Evolutionary conservation across 1,140 invertebrate genomes (phyloP).

Genomic region (Trichomalopsis sarcophagae): DNA sequence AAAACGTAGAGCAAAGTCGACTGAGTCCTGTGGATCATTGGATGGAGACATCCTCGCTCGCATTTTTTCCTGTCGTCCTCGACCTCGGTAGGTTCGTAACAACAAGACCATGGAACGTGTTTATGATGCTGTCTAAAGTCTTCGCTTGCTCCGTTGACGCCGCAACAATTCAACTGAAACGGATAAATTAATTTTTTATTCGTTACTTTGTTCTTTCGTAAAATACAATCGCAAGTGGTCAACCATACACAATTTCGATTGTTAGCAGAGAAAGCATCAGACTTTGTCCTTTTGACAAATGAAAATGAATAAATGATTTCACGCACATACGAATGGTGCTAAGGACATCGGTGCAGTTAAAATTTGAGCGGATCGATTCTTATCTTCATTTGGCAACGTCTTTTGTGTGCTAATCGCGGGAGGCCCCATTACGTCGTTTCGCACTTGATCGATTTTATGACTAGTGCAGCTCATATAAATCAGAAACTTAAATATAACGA

Average conservation of each 20-base stretch:
- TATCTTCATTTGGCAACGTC: too few relatives aligned
- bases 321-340: too few relatives aligned
- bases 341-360: too few relatives aligned
- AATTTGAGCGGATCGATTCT: too few relatives aligned
- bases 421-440: too few relatives aligned
- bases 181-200: slow-evolving; percentile 18
- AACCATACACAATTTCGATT: neutral
- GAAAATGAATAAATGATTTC: too few relatives aligned
- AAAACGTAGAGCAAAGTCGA: slow-evolving; percentile 73
- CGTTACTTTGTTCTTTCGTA: neutral
- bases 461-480: too few relatives aligned
- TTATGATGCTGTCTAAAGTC: slow-evolving; percentile 56
- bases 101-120: slow-evolving; percentile 76
- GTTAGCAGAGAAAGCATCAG: neutral
- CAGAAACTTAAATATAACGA: neutral
- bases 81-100: slow-evolving; percentile 66
- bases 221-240: neutral
- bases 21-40: slow-evolving; percentile 70
- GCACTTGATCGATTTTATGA: too few relatives aligned
- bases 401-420: too few relatives aligned
- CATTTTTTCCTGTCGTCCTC: slow-evolving; percentile 68
- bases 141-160: slow-evolving; percentile 65
- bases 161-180: slow-evolving; percentile 80
- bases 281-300: too few relatives aligned
- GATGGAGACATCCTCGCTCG: slow-evolving; percentile 74